A percentile compares a stretch with the other conserved stretches of the same genome.
Evolutionary conservation across 2,888 invertebrate species (phyloP).

Genomic region (Agonopterix arenella): DNA sequence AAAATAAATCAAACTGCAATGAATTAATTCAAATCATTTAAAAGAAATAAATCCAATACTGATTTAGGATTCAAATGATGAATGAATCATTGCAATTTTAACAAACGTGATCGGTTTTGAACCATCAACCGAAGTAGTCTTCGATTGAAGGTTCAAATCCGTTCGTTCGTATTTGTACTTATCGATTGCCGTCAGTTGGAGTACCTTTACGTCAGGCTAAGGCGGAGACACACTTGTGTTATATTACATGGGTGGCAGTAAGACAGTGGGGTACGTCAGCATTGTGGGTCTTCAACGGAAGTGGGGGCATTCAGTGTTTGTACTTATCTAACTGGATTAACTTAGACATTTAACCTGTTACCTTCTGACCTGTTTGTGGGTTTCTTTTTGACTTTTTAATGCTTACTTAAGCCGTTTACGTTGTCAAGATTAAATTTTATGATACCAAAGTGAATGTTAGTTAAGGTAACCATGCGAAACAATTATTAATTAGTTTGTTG

Average conservation of each 20-base stretch:
- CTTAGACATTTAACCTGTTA: slow-evolving; percentile 67
- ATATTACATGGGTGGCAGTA: slow-evolving; percentile 42
- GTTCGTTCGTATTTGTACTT: too few relatives aligned
- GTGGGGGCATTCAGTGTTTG: slow-evolving; percentile 69
- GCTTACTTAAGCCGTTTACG: slow-evolving; percentile 37
- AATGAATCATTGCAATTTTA: too few relatives aligned
- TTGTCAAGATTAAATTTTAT: slow-evolving; percentile 13
- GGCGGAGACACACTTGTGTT: not conserved
- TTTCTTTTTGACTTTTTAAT: slow-evolving; percentile 47
- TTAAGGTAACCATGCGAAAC: too few relatives aligned
- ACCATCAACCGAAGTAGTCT: too few relatives aligned
- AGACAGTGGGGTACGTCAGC: slow-evolving; percentile 67
- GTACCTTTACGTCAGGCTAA: not conserved
- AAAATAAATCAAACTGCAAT: too few relatives aligned
- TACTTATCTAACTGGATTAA: slow-evolving; percentile 74
- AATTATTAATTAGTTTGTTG: too few relatives aligned
- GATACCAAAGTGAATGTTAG: too few relatives aligned
- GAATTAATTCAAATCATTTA: too few relatives aligned
- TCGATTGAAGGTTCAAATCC: too few relatives aligned
- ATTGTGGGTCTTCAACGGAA: slow-evolving; percentile 71
- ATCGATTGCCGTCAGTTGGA: not conserved
- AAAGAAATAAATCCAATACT: too few relatives aligned
- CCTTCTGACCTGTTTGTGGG: slow-evolving; percentile 69
- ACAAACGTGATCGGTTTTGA: too few relatives aligned
- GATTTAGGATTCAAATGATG: too few relatives aligned